Percentiles rank a stretch among this genome's conserved stretches.
Evolutionary conservation across 2,888 invertebrate genomes (phyloP).

Genomic region (Clepsis dumicolana): DNA sequence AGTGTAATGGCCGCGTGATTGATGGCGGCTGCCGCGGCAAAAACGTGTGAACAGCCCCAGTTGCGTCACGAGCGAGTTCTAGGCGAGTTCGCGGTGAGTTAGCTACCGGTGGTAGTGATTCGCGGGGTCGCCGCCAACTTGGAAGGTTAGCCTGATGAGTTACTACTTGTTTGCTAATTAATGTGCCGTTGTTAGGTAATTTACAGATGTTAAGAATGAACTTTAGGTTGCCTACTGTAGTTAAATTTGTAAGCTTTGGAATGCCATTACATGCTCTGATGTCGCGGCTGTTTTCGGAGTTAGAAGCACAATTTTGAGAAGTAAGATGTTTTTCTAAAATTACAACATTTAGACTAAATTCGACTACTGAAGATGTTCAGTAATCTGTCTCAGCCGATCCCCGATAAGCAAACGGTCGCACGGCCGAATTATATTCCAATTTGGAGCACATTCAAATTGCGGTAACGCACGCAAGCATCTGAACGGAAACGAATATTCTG

Average conservation of each 20-base stretch:
- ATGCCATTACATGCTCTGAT: too few relatives aligned
- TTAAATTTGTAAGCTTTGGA: too few relatives aligned
- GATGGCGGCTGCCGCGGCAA: constrained; percentile 53
- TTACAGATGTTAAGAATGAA: neutral
- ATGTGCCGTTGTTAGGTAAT: neutral
- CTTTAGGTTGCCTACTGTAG: neutral
- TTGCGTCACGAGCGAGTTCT: constrained; percentile 48
- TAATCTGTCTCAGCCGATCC: constrained; percentile 23
- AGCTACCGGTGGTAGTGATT: constrained; percentile 19
- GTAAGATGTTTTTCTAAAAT: neutral
- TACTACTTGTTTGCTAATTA: constrained; percentile 1
- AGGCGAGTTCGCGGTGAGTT: constrained; percentile 13
- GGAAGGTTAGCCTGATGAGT: constrained; percentile 12
- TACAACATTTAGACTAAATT: neutral
- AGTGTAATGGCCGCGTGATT: constrained; percentile 45
- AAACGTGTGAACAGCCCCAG: constrained; percentile 65
- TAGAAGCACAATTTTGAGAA: too few relatives aligned
- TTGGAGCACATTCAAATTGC: constrained; percentile 84
- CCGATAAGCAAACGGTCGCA: constrained; percentile 49
- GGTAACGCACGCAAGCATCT: constrained; percentile 79
- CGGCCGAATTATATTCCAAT: constrained; percentile 83
- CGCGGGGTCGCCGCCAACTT: neutral
- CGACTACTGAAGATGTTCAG: neutral
- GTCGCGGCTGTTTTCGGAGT: too few relatives aligned
- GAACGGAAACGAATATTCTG: constrained; percentile 71